Conservation (phyloP, 2,888 invertebrate genomes). For the Drosophila seclusa region DNA sequence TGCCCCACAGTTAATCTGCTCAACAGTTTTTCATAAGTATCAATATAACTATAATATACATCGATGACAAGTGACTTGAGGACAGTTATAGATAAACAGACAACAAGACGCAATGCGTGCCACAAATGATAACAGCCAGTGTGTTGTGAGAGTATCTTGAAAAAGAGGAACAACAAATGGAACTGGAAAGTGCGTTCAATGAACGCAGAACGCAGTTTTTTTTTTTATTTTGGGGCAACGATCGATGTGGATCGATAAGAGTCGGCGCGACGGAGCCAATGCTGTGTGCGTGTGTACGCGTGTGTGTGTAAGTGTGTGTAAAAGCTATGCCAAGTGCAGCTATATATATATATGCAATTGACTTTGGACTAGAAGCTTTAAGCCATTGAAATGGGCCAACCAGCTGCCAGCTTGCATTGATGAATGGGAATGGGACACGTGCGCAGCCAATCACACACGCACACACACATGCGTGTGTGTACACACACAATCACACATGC, state of each 20-base stretch:
- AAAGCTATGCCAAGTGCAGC: conserved; percentile 46
- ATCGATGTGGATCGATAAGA: conserved; percentile 49
- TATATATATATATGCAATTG: conserved; percentile 9
- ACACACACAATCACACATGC: conserved; percentile 4
- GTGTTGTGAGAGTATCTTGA: neutral
- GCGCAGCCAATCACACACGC: conserved; percentile 28
- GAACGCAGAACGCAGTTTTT: conserved; percentile 58
- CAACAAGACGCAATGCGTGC: neutral
- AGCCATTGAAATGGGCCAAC: conserved; percentile 32
- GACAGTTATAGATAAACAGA: neutral
- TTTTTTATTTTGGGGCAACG: conserved; percentile 42
- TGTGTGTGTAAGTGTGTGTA: neutral
- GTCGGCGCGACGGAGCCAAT: conserved; percentile 1
- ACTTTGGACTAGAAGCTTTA: conserved; percentile 46
- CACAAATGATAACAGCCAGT: neutral
- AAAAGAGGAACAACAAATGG: conserved; percentile 10
- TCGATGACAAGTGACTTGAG: neutral
- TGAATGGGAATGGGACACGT: conserved; percentile 58
- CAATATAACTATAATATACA: neutral
- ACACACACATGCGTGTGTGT: neutral
- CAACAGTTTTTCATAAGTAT: no score
- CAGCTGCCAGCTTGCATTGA: conserved; percentile 26
- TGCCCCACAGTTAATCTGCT: neutral
- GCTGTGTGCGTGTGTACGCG: neutral
- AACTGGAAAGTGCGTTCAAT: conserved; percentile 74